These are phyloP conservation scores for Myotis yumanensis DNA, from an alignment of 2,113 vertebrate species.

Conservation along the genomic window DNA sequence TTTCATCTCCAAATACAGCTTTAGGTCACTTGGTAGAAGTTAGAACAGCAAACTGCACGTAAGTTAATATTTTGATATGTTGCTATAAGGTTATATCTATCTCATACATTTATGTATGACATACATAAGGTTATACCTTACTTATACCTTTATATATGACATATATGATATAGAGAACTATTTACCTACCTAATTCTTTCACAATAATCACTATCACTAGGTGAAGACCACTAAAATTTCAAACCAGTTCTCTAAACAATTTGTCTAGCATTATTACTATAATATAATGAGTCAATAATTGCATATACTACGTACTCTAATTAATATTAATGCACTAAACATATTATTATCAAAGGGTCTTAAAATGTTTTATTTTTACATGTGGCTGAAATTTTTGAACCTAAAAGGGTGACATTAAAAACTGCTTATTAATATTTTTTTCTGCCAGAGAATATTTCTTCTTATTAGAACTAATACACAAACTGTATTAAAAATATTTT, in stretches of 20 bases:
- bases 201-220: not conserved
- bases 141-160: not conserved
- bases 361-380: not conserved
- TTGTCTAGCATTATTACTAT: not conserved
- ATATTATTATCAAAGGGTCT: not conserved
- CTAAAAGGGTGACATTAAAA: not conserved
- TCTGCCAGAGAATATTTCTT: not conserved
- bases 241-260: not conserved
- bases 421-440: constrained; percentile 24
- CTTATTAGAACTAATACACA: not conserved
- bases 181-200: not conserved
- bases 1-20: not conserved
- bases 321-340: not conserved
- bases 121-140: not conserved
- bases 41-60: not conserved
- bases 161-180: not conserved
- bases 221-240: not conserved
- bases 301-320: not conserved
- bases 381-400: constrained; percentile 13
- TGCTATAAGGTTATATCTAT: not conserved
- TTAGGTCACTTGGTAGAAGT: not conserved
- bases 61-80: not conserved
- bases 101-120: not conserved
- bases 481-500: not conserved
- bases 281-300: not conserved